Base-by-base conservation (phyloP, 2,888 invertebrate genomes). In the Brachylomia viminalis region DNA sequence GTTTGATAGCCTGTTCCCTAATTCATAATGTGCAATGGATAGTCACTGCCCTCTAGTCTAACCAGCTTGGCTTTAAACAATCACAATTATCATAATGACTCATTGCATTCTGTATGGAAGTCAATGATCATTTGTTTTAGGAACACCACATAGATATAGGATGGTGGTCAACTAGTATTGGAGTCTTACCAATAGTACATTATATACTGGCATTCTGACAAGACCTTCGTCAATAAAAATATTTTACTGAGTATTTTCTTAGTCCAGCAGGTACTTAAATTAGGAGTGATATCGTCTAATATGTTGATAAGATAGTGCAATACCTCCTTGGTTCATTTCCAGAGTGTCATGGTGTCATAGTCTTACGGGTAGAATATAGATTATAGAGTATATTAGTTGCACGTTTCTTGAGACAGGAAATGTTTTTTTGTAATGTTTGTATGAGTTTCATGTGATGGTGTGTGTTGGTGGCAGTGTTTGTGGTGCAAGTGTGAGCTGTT, bases 31-130 rank as follows among this genome's bases (percentile, higher is more conserved):
- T 15, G 75, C 68, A 69, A 74, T 74, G 20, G 54, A 3, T 42
- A 72, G 69, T 66, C 68, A 74, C 27, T 66, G 73, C 13, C 68
- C 62, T 45, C 15, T 11, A 3, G 30, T 38, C 8, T 15, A 42
- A n/a, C 23, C 13, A 17, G 61, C n/a, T 13, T 10, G 42, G n/a
- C 27, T n/a, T 30, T 23, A 58, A 72, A 84, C 52, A 73, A 71
- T 71, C 49, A 72, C 38, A 56, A 80, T 82, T 70, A 77, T 85
- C 54, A 72, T 85, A 61, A 49, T 74, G 52, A 72, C 45, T 74
- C 71, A 71, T n/a, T 38, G 45, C 13, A 1, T 20, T 52, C 27
- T 58, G 7, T 74, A 66, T 72, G 58, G 78, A 52, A 61, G 38
- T 47, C 33, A 72, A 72, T 74, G 42, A 8, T 33, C 27, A 52